A percentile compares a stretch with the other conserved stretches of the same genome.
These are phyloP conservation scores for Apodemus speciosus DNA, from an alignment of 2,113 vertebrate genomes.

Conservation along the genomic window DNA sequence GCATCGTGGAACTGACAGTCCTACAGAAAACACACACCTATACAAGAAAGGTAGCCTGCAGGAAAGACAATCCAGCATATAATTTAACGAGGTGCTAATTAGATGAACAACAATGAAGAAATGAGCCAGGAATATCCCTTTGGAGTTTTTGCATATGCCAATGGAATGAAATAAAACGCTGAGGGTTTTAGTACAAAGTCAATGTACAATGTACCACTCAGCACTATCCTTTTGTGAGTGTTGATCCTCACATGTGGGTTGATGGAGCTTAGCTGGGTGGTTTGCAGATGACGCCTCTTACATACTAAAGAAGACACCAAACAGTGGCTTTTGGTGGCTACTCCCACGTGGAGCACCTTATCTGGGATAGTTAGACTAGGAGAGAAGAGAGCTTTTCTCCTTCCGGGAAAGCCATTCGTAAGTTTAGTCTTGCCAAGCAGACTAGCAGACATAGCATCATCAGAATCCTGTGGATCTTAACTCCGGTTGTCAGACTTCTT, in stretches of 20 bases:
- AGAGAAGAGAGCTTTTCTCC: background rate
- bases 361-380: background rate
- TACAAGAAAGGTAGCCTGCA: slow-evolving; percentile 52
- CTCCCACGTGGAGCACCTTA: background rate
- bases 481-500: background rate
- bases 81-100: slow-evolving; percentile 73
- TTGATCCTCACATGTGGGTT: background rate
- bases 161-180: background rate
- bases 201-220: background rate
- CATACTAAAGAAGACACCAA: background rate
- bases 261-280: background rate
- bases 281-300: background rate
- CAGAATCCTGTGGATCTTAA: background rate
- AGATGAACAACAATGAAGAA: slow-evolving; percentile 66
- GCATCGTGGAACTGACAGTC: slow-evolving; percentile 61
- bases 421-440: background rate
- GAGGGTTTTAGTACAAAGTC: background rate
- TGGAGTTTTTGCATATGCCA: slow-evolving; percentile 1
- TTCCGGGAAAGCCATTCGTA: background rate
- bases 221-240: background rate
- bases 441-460: background rate
- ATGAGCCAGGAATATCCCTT: slow-evolving; percentile 42
- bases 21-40: slow-evolving; percentile 67
- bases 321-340: background rate
- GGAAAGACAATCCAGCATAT: slow-evolving; percentile 40